phyloP scores from a whole-genome alignment of 2,888 invertebrate species.

The Mylabris sibirica region DNA sequence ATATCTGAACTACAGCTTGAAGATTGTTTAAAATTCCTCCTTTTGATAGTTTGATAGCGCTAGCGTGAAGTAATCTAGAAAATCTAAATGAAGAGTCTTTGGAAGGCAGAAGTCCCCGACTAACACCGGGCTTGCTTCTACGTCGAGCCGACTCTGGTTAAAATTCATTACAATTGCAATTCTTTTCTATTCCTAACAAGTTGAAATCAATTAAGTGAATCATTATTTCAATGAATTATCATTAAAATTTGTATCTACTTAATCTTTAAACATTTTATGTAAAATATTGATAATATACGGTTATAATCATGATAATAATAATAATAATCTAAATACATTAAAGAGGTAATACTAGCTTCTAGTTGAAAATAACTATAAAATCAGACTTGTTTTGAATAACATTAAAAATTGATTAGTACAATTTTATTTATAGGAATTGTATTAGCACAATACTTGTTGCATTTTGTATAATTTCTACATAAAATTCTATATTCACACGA shows the following conservation, averaged over 20 bases:
- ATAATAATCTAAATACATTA: constrained; percentile 1
- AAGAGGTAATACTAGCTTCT: background rate
- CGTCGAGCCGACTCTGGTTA: too few species aligned
- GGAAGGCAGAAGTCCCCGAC: too few species aligned
- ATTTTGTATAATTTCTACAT: background rate
- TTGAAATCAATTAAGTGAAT: background rate
- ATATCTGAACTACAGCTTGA: too few species aligned
- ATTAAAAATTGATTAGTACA: background rate
- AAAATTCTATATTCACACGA: background rate
- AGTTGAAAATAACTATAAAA: background rate
- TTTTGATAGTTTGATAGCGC: too few species aligned
- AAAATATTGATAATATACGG: background rate
- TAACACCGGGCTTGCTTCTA: too few species aligned
- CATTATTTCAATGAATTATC: background rate
- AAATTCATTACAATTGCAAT: background rate
- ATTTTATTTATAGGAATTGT: constrained; percentile 3
- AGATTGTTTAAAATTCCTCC: too few species aligned
- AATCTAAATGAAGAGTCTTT: too few species aligned
- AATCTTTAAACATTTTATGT: background rate
- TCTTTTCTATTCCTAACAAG: background rate
- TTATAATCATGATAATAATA: background rate
- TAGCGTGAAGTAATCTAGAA: too few species aligned
- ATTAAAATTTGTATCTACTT: background rate
- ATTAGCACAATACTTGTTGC: background rate
- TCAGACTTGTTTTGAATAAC: background rate